Conservation (phyloP, 2,888 invertebrate species). For the Drosophila picticornis region DNA sequence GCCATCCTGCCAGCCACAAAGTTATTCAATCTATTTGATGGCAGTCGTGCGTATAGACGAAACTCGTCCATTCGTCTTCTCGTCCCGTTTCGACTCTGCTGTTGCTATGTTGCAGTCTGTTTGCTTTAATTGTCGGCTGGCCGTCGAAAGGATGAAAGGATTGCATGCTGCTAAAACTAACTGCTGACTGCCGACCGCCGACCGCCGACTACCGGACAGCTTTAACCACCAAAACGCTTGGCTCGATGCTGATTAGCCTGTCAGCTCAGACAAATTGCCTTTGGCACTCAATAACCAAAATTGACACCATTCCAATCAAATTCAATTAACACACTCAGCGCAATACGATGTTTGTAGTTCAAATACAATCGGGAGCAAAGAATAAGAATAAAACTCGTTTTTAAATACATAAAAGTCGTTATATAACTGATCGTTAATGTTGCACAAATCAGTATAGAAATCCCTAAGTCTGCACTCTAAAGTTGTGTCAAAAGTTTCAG, state of each 20-base stretch:
- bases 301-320: slow-evolving; percentile 30
- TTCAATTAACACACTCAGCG: slow-evolving; percentile 58
- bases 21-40: slow-evolving; percentile 73
- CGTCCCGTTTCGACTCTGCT: slow-evolving; percentile 19
- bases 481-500: neutral
- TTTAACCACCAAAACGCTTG: slow-evolving; percentile 11
- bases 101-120: slow-evolving; percentile 60
- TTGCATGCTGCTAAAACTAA: slow-evolving; percentile 22
- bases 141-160: slow-evolving; percentile 42
- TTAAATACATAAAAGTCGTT: neutral
- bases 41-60: slow-evolving; percentile 40
- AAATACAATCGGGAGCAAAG: neutral
- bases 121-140: slow-evolving; percentile 61
- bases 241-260: slow-evolving; percentile 65
- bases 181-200: neutral
- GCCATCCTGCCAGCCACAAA: slow-evolving; percentile 31
- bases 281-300: slow-evolving; percentile 57
- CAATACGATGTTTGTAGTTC: neutral
- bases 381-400: neutral
- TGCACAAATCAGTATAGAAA: neutral
- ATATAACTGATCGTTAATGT: neutral
- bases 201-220: slow-evolving; percentile 13
- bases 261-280: slow-evolving; percentile 66
- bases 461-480: neutral
- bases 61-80: neutral